These are phyloP conservation scores for Tetrao urogallus DNA, from an alignment of 2,113 vertebrate species.

Conservation along the genomic window DNA sequence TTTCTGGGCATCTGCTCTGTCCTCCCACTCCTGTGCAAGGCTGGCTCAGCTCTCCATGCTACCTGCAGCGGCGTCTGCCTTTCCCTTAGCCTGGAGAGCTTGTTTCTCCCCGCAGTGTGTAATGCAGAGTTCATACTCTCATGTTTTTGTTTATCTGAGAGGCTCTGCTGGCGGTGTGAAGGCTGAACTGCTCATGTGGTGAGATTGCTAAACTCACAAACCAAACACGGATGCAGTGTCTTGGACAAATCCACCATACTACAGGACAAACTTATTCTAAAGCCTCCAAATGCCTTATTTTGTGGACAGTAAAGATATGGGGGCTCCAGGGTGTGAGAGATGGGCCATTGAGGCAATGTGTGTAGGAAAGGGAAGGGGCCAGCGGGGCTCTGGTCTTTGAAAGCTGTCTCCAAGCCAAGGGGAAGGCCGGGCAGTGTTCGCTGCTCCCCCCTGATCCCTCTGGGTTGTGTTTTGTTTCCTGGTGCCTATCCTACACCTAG, in stretches of 20 bases:
- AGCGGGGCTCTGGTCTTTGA: not conserved
- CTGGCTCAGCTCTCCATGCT: not conserved
- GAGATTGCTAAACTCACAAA: not conserved
- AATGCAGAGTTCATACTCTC: not conserved
- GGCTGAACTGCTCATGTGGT: not conserved
- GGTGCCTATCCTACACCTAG: not conserved
- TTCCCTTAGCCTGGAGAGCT: not conserved
- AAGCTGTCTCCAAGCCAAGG: fast-evolving
- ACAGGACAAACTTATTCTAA: not conserved
- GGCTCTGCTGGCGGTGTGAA: not conserved
- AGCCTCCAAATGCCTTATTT: not conserved
- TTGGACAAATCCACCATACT: not conserved
- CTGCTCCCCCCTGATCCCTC: not conserved
- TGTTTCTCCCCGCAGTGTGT: not conserved
- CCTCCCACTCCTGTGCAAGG: not conserved
- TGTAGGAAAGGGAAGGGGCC: not conserved
- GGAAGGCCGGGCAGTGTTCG: not conserved
- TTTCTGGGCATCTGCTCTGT: not conserved
- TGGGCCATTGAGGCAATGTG: not conserved
- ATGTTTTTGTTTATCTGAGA: not conserved
- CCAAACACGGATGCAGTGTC: not conserved
- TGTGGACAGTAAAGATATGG: not conserved
- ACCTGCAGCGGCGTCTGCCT: not conserved
- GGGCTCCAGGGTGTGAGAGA: not conserved
- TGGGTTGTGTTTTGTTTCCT: not conserved